Base-by-base conservation (phyloP, 1,140 invertebrate genomes). In the Sitodiplosis mosellana region DNA sequence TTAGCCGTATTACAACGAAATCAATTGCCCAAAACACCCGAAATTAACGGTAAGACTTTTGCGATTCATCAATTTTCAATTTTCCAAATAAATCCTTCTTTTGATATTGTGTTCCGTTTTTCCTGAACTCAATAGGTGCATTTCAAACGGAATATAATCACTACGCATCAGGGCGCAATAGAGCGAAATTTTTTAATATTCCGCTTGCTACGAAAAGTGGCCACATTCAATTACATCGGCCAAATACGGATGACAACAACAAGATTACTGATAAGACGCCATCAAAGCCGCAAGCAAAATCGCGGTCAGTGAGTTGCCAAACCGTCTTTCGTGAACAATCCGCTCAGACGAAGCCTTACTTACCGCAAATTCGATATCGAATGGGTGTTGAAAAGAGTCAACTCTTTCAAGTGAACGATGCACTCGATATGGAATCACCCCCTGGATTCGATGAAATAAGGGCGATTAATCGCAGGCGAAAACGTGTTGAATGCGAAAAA, bases 341-440 rank as follows among this genome's bases (percentile, higher is more conserved):
- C 49, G 67, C 76, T 17, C 83, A 87, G 63, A 87, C 84, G 1
- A 56, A 73, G 40, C 79, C 82, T 1, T 87, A 79, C 48, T 72
- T 80, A 33, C 61, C 61, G 0, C 60, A 67, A n/a, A 70, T 76
- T 53, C 60, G 66, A 51, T 52, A 69, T 37, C 52, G 56, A 5
- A 54, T 55, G 0, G 41, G 48, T 8, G 49, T 37, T 7, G 49
- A 55, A 41, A 40, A n/a, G 1, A 8, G 59, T 1, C 61, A 64
- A 46, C 45, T 64, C 0, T 61, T 58, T 27, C 54, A 53, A 17
- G 36, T 64, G 22, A 36, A 59, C 14, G 51, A 46, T 1, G 21
- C 60, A 4, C 47, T 64, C 21, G 12, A 51, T 1, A 55, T 54
- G 2, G 49, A 55, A 11, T 51, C 53, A 43, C 55, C 54, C 8